A percentile compares a stretch with the other conserved stretches of the same genome.
These are phyloP conservation scores for Brachylomia viminalis DNA, from an alignment of 2,888 invertebrate genomes.

Conservation along the genomic window DNA sequence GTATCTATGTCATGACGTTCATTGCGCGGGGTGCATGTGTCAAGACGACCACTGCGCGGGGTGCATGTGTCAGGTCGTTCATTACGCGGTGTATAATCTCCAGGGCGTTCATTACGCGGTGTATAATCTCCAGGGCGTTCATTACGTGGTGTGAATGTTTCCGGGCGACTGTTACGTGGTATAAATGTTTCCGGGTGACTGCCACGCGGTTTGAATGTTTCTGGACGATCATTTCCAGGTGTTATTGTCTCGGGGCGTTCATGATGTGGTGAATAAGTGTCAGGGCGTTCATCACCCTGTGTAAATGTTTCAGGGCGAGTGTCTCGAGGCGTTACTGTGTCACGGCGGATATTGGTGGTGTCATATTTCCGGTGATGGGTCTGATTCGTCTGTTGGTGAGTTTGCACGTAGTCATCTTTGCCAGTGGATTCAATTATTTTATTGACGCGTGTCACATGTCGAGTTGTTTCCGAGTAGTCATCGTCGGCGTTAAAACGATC, in stretches of 20 bases:
- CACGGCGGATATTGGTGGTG: conserved; percentile 66
- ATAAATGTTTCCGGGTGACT: not conserved
- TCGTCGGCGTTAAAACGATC: conserved; percentile 65
- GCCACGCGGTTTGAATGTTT: conserved; percentile 18
- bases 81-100: not conserved
- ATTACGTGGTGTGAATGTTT: not conserved
- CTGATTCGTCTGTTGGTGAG: conserved; percentile 55
- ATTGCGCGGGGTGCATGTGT: not conserved
- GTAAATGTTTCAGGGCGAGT: conserved; percentile 48
- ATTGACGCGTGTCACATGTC: conserved; percentile 59
- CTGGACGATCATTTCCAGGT: conserved; percentile 37
- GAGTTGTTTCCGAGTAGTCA: conserved; percentile 59
- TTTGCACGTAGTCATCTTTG: conserved; percentile 61
- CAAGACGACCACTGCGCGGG: conserved; percentile 10
- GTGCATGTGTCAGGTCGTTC: not conserved
- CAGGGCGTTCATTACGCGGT: conserved; percentile 39
- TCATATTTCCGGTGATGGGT: conserved; percentile 58
- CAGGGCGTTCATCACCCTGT: conserved; percentile 28
- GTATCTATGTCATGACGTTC: conserved; percentile 57
- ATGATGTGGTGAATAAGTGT: conserved; percentile 15
- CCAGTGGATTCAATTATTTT: conserved; percentile 65
- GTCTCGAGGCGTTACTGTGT: conserved; percentile 45
- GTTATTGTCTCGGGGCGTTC: conserved; percentile 11
- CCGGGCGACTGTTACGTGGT: not conserved
- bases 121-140: conserved; percentile 54